Percentiles rank a stretch among this genome's conserved stretches.
Conservation (phyloP, 2,888 invertebrate species). For the Flexamia atlantica region DNA sequence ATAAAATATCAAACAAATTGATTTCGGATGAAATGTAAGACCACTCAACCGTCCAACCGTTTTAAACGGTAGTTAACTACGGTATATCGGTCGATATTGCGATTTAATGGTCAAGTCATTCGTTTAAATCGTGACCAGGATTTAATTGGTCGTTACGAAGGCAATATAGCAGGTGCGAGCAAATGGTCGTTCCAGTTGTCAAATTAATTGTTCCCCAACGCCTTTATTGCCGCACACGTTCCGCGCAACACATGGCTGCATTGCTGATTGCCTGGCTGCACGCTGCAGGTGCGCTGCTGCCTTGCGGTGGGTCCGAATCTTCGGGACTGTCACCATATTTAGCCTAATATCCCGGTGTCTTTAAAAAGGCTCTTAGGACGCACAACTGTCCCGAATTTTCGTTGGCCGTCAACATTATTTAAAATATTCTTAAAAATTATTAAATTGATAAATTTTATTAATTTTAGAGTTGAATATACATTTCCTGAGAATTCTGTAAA, state of each 20-base stretch:
- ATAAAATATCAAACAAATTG: too few relatives aligned
- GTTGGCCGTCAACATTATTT: too few relatives aligned
- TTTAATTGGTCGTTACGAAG: slow-evolving; percentile 30
- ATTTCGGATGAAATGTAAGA: too few relatives aligned
- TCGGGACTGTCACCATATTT: too few relatives aligned
- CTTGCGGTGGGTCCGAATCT: too few relatives aligned
- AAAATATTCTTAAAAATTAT: too few relatives aligned
- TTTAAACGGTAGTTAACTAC: slow-evolving; percentile 2
- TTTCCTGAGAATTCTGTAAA: too few relatives aligned
- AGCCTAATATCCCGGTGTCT: too few relatives aligned
- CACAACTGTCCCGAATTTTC: too few relatives aligned
- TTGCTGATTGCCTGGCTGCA: neutral
- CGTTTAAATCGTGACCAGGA: slow-evolving; percentile 1
- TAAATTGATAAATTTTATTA: too few relatives aligned
- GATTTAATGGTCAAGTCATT: slow-evolving; percentile 16
- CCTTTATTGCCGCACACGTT: slow-evolving; percentile 28
- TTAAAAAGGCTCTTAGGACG: too few relatives aligned
- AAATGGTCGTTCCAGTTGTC: slow-evolving; percentile 18
- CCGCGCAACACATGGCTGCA: slow-evolving; percentile 20
- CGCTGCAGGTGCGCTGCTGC: slow-evolving; percentile 1
- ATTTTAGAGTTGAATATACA: too few relatives aligned
- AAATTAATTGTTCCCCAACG: slow-evolving; percentile 15
- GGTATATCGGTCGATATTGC: neutral
- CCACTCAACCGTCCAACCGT: neutral
- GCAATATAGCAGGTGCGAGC: slow-evolving; percentile 30